Percentiles rank a stretch among this genome's conserved stretches.
phyloP scores from a whole-genome alignment of 2,797 vertebrate genomes.

The Galaxias olidus region DNA sequence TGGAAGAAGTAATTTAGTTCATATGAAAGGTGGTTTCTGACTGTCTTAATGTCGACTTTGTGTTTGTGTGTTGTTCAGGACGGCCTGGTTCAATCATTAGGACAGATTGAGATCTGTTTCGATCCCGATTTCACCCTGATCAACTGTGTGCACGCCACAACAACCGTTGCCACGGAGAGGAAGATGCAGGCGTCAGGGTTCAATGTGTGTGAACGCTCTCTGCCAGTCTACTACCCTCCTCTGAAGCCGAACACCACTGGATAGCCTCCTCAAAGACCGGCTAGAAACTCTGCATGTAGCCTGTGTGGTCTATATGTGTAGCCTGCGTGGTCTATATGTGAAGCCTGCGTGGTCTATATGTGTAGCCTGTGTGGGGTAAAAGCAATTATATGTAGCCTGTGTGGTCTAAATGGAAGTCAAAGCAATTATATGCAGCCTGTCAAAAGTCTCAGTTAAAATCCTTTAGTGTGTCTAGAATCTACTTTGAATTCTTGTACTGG shows the following conservation, averaged over 20 bases:
- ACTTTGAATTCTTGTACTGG: neutral
- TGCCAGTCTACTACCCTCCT: slow-evolving; percentile 74
- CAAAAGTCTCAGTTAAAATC: too few relatives aligned
- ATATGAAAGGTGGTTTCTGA: neutral
- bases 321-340: too few relatives aligned
- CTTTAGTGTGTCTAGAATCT: too few relatives aligned
- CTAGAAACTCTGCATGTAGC: too few relatives aligned
- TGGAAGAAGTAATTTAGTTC: too few relatives aligned
- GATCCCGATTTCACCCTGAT: slow-evolving; percentile 73
- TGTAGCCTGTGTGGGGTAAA: too few relatives aligned
- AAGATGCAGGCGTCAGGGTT: slow-evolving; percentile 43
- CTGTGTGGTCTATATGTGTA: too few relatives aligned
- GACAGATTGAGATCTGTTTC: slow-evolving; percentile 93
- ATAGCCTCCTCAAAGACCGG: too few relatives aligned
- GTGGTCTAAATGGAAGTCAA: too few relatives aligned
- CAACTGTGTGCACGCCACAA: slow-evolving; percentile 70
- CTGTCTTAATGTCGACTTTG: slow-evolving; percentile 3
- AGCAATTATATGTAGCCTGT: too few relatives aligned
- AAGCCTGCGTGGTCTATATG: too few relatives aligned
- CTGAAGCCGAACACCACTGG: neutral
- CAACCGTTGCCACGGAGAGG: neutral
- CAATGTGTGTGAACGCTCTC: slow-evolving; percentile 66
- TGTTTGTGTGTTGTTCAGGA: slow-evolving; percentile 64
- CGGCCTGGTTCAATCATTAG: slow-evolving; percentile 77
- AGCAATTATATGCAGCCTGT: too few relatives aligned